Percentiles rank a stretch among this genome's conserved stretches.
phyloP scores from a whole-genome alignment of 1,140 invertebrate species.

The Listronotus oregonensis region DNA sequence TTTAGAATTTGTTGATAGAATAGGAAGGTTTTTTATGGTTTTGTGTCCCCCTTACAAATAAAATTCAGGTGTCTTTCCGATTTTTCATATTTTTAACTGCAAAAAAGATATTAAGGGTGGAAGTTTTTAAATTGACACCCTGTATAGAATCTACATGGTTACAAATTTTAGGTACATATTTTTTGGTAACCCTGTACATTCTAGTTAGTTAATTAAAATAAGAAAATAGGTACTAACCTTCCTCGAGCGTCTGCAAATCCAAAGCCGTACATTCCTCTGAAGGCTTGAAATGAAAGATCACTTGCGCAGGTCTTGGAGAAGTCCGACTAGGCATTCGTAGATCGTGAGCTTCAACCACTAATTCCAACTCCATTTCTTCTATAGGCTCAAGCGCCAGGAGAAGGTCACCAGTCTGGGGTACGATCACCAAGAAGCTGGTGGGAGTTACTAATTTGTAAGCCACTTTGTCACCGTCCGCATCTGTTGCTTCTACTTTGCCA shows the following conservation, averaged over 20 bases:
- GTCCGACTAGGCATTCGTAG: slow-evolving; percentile 71
- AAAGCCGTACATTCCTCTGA: slow-evolving; percentile 59
- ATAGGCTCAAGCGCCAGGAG: slow-evolving; percentile 76
- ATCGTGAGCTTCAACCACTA: slow-evolving; percentile 82
- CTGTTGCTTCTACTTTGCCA: slow-evolving; percentile 79
- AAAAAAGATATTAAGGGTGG: no score
- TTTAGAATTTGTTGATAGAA: no score
- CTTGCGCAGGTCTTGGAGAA: slow-evolving; percentile 71
- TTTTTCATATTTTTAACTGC: no score
- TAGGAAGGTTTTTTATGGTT: no score
- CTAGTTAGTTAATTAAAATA: no score
- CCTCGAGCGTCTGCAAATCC: slow-evolving; percentile 60
- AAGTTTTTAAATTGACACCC: no score
- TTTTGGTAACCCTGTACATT: no score
- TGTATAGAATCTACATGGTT: background rate
- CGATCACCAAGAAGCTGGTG: slow-evolving; percentile 80
- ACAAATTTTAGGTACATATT: background rate
- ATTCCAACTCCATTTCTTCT: slow-evolving; percentile 68
- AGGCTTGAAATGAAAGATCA: slow-evolving; percentile 75
- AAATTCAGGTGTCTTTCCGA: no score
- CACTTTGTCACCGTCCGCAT: slow-evolving; percentile 85
- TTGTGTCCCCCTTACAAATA: no score
- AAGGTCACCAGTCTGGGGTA: slow-evolving; percentile 89
- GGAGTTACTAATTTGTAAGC: slow-evolving; percentile 80
- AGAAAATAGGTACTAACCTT: slow-evolving; percentile 10